Conservation (phyloP, 2,888 invertebrate species). For the Augochlorella aurata region DNA sequence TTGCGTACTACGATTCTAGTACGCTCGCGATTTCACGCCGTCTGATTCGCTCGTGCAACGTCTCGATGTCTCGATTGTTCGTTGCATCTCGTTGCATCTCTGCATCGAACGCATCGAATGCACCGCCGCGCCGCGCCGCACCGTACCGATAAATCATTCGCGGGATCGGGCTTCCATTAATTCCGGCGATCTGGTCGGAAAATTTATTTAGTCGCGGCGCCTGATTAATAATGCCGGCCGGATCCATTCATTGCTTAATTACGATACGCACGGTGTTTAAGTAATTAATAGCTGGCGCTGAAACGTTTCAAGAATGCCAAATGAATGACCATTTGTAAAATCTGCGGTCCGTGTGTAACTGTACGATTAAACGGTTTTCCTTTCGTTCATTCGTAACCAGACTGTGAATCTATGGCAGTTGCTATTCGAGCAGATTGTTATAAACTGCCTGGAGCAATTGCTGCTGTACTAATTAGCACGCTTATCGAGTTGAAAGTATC, state of each 20-base stretch:
- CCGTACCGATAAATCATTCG: slow-evolving; percentile 26
- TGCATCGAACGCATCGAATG: not conserved
- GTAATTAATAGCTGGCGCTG: not conserved
- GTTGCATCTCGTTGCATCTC: not conserved
- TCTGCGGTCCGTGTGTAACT: not conserved
- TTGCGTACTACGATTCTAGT: not conserved
- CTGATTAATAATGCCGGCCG: slow-evolving; percentile 10
- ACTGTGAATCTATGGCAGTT: not conserved
- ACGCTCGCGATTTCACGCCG: slow-evolving; percentile 27
- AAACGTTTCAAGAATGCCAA: slow-evolving; percentile 4
- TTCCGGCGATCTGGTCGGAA: not conserved
- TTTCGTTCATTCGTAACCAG: not conserved
- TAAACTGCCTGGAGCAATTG: not conserved
- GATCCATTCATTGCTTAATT: not conserved
- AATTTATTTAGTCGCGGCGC: slow-evolving; percentile 18
- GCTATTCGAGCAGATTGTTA: not conserved
- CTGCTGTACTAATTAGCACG: not conserved
- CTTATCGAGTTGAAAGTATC: not conserved
- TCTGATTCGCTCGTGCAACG: not conserved
- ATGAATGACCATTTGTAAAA: not conserved
- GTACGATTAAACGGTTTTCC: slow-evolving; percentile 1
- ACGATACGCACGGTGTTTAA: slow-evolving; percentile 13
- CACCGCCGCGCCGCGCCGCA: not conserved
- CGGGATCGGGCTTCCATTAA: not conserved
- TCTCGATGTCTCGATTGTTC: slow-evolving; percentile 13